Evolutionary conservation across 2,888 invertebrate species (phyloP).

Genomic region (Oxyscelio sp.): DNA sequence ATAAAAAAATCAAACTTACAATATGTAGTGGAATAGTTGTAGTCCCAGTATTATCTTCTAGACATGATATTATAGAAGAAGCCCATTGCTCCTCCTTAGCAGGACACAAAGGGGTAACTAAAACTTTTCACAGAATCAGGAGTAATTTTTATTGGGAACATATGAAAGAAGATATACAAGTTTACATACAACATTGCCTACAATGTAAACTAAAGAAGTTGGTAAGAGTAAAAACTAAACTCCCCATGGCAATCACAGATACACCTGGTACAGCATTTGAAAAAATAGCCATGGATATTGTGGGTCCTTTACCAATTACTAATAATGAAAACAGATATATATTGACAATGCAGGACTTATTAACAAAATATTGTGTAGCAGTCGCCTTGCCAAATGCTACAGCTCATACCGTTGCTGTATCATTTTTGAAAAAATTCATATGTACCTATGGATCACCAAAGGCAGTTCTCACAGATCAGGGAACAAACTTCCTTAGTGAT

Average conservation of each 20-base stretch:
- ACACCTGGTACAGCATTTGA: conserved; percentile 6
- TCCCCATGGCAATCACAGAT: neutral
- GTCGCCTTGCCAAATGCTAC: neutral
- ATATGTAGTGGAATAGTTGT: neutral
- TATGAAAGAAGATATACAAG: conserved; percentile 1
- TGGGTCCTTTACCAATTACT: conserved; percentile 5
- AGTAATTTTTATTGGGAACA: neutral
- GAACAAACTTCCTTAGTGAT: conserved; percentile 4
- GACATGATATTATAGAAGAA: neutral
- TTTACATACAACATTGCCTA: conserved; percentile 6
- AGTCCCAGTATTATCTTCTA: neutral
- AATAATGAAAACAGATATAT: neutral
- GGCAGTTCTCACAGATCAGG: neutral
- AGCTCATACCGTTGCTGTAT: neutral
- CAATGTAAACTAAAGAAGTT: conserved; percentile 8
- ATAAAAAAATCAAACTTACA: neutral
- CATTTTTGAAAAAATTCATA: neutral
- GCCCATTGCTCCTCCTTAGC: neutral
- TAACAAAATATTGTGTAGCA: neutral
- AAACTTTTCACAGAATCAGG: conserved; percentile 5
- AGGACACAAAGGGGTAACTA: neutral
- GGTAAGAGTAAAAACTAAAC: neutral
- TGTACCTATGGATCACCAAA: neutral
- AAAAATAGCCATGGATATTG: conserved; percentile 1
- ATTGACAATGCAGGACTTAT: neutral